Evolutionary conservation across 1,140 invertebrate species (phyloP).

Genomic region (Acromyrmex charruanus): DNA sequence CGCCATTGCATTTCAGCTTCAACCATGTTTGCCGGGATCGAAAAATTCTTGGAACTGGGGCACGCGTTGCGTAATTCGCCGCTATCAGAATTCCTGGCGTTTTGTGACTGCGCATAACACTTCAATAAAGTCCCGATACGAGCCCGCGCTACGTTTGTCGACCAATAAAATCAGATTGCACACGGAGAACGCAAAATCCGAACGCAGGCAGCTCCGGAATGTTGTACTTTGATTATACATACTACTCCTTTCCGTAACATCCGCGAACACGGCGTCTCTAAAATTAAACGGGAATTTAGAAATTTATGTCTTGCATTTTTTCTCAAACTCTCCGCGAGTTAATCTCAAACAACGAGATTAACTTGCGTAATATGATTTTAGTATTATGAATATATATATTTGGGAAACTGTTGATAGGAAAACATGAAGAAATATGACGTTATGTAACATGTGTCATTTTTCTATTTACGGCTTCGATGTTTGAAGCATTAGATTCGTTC

Average conservation of each 20-base stretch:
- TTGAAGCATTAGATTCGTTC: slow-evolving; percentile 38
- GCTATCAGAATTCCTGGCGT: slow-evolving; percentile 29
- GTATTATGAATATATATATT: background rate
- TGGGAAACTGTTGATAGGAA: too few species aligned
- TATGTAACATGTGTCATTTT: slow-evolving; percentile 19
- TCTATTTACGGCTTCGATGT: slow-evolving; percentile 10
- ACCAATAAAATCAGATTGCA: slow-evolving; percentile 54
- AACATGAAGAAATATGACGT: background rate
- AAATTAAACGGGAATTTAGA: slow-evolving; percentile 16
- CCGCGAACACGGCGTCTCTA: background rate
- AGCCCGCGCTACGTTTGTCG: slow-evolving; percentile 35
- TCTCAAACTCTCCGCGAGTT: background rate
- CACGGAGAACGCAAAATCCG: slow-evolving; percentile 23
- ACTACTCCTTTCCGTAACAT: slow-evolving; percentile 2
- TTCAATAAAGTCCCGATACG: slow-evolving; percentile 25
- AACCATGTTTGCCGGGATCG: background rate
- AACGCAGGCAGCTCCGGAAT: slow-evolving; percentile 2
- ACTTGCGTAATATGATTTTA: background rate
- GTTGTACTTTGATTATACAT: slow-evolving; percentile 21
- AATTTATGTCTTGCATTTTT: background rate
- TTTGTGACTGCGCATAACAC: slow-evolving; percentile 32
- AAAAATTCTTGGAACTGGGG: slow-evolving; percentile 24
- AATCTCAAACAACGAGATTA: background rate
- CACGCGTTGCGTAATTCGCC: slow-evolving; percentile 36
- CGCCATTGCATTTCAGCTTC: slow-evolving; percentile 4